Evolutionary conservation across 2,797 vertebrate genomes (phyloP).

Genomic region (Strix occidentalis): DNA sequence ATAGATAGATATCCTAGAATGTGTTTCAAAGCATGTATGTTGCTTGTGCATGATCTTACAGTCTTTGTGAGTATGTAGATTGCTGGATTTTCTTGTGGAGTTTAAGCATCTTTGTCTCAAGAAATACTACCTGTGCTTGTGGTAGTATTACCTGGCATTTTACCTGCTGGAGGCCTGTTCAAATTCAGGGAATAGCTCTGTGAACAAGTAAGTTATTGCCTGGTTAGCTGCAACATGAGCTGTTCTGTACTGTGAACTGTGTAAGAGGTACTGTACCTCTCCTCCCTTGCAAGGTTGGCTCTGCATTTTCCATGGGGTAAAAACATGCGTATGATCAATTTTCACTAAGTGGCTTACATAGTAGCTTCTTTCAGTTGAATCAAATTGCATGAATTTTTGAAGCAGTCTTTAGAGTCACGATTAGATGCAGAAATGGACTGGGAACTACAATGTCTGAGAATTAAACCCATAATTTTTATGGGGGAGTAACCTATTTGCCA

Average conservation of each 20-base stretch:
- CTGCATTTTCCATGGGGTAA: background rate
- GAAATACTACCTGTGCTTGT: background rate
- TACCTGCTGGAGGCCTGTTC: background rate
- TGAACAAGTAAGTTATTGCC: background rate
- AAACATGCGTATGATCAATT: fast-evolving
- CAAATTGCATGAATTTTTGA: background rate
- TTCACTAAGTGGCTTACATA: background rate
- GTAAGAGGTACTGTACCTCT: background rate
- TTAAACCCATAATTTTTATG: background rate
- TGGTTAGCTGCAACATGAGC: background rate
- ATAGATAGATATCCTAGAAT: background rate
- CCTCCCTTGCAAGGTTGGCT: background rate
- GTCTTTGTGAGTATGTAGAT: background rate
- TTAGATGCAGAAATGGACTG: background rate
- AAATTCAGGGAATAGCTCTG: background rate
- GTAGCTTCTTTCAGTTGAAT: background rate
- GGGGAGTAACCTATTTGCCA: background rate
- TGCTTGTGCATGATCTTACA: background rate
- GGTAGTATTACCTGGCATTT: background rate
- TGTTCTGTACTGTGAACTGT: background rate
- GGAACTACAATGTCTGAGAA: background rate
- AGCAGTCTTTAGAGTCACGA: background rate
- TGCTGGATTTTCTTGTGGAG: background rate
- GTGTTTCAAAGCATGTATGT: background rate
- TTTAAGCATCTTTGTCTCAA: background rate